These are phyloP conservation scores for Glareola pratincola DNA, from an alignment of 2,113 vertebrate genomes.

Conservation along the genomic window DNA sequence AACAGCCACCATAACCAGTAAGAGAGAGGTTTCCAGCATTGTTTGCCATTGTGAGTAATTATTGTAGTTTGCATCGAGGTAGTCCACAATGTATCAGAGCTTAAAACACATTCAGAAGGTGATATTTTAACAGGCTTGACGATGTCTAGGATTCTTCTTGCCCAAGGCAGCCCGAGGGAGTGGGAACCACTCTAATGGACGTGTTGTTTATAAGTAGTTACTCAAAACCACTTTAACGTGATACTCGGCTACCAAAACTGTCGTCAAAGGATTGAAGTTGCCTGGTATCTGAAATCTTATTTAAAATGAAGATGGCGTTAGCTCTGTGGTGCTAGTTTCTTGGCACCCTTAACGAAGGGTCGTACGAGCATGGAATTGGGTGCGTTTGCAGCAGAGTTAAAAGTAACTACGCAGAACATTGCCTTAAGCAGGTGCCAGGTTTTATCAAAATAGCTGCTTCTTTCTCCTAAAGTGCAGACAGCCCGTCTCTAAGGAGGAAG, in stretches of 20 bases:
- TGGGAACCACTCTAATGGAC: background rate
- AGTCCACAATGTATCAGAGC: background rate
- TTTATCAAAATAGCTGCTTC: background rate
- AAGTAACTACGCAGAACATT: background rate
- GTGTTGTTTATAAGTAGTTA: background rate
- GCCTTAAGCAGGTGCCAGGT: background rate
- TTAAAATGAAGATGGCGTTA: background rate
- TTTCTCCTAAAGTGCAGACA: background rate
- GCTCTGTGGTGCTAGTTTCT: background rate
- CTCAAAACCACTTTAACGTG: background rate
- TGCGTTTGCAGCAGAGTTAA: background rate
- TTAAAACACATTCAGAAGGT: background rate
- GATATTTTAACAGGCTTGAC: background rate
- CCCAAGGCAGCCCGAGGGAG: background rate
- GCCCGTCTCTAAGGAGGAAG: background rate
- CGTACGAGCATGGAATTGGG: accelerated
- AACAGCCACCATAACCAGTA: background rate
- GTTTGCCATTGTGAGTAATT: background rate
- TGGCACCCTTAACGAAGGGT: accelerated
- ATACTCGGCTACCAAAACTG: background rate
- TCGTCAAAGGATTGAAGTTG: background rate
- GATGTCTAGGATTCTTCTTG: background rate
- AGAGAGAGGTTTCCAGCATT: background rate
- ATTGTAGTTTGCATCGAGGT: background rate
- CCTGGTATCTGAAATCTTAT: background rate